A percentile compares a stretch with the other conserved stretches of the same genome.
phyloP scores from a whole-genome alignment of 2,888 invertebrate species.

The Philopedon plagiatum region DNA sequence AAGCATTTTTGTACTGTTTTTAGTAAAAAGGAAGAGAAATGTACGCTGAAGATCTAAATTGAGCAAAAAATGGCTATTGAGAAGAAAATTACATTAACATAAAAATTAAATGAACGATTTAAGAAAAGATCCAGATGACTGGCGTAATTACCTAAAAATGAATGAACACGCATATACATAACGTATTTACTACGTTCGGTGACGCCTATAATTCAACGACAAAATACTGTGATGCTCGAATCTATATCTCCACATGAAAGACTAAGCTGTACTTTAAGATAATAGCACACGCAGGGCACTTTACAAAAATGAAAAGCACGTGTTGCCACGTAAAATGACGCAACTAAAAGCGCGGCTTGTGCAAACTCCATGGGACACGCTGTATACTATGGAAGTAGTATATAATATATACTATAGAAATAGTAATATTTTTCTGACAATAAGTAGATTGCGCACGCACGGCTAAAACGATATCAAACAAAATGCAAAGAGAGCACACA shows the following conservation, averaged over 20 bases:
- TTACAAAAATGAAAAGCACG: no score
- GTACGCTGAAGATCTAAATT: not conserved
- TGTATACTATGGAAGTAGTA: no score
- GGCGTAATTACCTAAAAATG: constrained; percentile 14
- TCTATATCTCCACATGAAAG: constrained; percentile 21
- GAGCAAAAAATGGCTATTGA: constrained; percentile 12
- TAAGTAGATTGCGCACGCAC: not conserved
- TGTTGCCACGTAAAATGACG: no score
- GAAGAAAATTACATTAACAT: constrained; percentile 1
- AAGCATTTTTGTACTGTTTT: not conserved
- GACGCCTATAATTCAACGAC: constrained; percentile 13
- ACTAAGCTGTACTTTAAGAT: no score
- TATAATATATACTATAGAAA: no score
- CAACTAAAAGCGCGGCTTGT: no score
- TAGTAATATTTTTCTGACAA: not conserved
- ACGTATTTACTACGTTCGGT: constrained; percentile 8
- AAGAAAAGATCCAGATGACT: constrained; percentile 5
- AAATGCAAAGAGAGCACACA: not conserved
- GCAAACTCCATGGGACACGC: no score
- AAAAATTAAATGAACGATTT: constrained; percentile 10
- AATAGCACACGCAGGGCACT: no score
- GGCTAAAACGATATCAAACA: not conserved
- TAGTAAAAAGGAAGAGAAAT: not conserved
- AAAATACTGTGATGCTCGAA: not conserved
- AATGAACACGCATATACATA: constrained; percentile 8